Evolutionary conservation across 30 jellyfish, hydroid and myxozoan species (phyloP).

Genomic region (Aurelia sp.): DNA sequence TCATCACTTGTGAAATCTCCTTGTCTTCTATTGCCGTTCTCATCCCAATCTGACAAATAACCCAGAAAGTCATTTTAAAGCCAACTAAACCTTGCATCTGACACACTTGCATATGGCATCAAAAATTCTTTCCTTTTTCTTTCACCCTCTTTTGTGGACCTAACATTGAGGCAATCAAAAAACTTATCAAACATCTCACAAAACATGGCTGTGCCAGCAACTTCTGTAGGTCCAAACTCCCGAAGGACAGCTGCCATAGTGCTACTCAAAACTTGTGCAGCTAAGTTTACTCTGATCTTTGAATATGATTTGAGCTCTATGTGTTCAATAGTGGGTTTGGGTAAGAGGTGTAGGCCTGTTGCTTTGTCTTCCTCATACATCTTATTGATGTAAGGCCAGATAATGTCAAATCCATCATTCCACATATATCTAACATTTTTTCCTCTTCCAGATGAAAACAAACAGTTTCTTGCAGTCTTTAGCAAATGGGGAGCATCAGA

Average conservation of each 20-base stretch:
- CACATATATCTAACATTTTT: constrained; percentile 12
- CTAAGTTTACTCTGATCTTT: constrained; percentile 61
- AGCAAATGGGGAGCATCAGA: constrained; percentile 64
- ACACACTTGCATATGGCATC: constrained; percentile 31
- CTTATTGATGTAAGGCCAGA: constrained; percentile 60
- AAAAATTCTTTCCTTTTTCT: constrained; percentile 20
- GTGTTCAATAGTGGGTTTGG: constrained; percentile 25
- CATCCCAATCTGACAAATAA: background rate
- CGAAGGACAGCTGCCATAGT: constrained; percentile 36
- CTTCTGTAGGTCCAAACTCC: constrained; percentile 14
- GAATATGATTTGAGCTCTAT: constrained; percentile 23
- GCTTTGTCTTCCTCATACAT: constrained; percentile 54
- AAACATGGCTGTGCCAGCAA: constrained; percentile 55
- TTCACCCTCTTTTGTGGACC: constrained; percentile 25
- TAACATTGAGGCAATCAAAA: constrained; percentile 62
- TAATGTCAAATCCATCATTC: constrained; percentile 52
- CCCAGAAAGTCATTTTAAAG: constrained; percentile 1
- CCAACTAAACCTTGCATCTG: background rate
- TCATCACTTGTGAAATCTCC: constrained; percentile 1
- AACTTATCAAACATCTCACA: constrained; percentile 44
- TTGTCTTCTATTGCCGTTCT: background rate
- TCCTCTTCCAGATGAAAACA: constrained; percentile 44
- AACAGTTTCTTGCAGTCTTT: constrained; percentile 60
- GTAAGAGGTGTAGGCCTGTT: constrained; percentile 34
- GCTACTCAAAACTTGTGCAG: constrained; percentile 57